phyloP scores from a whole-genome alignment of 2,888 invertebrate species.

The Piscicola geometra region DNA sequence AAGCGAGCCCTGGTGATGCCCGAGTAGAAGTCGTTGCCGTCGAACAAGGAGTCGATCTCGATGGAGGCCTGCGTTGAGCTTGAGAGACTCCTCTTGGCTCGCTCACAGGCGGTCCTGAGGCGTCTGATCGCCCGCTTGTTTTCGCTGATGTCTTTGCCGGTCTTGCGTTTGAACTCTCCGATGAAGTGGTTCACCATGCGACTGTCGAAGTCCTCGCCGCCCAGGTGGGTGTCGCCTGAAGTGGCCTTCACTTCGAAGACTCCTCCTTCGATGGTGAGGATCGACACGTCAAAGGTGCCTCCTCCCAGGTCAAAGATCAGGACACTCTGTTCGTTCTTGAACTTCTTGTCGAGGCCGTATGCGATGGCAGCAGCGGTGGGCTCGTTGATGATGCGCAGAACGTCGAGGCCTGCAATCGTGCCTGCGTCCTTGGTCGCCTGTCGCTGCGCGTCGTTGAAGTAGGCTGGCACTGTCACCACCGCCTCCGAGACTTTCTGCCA shows the following conservation, averaged over 20 bases:
- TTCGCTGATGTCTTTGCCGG: constrained; percentile 54
- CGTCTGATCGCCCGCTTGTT: constrained; percentile 86
- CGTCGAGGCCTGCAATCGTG: constrained; percentile 74
- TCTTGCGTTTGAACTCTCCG: constrained; percentile 54
- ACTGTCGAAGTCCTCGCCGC: constrained; percentile 64
- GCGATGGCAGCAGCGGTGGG: constrained; percentile 58
- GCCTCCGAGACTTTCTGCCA: constrained; percentile 43
- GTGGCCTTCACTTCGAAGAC: constrained; percentile 59
- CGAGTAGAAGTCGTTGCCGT: constrained; percentile 92
- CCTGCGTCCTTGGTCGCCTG: constrained; percentile 81
- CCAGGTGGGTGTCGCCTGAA: constrained; percentile 30
- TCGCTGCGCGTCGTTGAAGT: constrained; percentile 56
- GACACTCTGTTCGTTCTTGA: constrained; percentile 15
- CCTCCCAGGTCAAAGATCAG: constrained; percentile 31
- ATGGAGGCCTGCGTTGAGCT: constrained; percentile 62
- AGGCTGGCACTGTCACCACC: constrained; percentile 56
- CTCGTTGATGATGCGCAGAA: constrained; percentile 72
- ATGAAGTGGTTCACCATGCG: constrained; percentile 55
- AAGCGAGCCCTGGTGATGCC: constrained; percentile 90
- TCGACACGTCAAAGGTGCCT: constrained; percentile 34
- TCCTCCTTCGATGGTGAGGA: constrained; percentile 27
- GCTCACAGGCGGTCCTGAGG: constrained; percentile 79
- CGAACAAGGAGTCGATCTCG: constrained; percentile 88
- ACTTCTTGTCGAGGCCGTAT: constrained; percentile 28
- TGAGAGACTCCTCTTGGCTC: constrained; percentile 64